Base-by-base conservation (phyloP, 2,888 invertebrate species). In the Pyralis farinalis region DNA sequence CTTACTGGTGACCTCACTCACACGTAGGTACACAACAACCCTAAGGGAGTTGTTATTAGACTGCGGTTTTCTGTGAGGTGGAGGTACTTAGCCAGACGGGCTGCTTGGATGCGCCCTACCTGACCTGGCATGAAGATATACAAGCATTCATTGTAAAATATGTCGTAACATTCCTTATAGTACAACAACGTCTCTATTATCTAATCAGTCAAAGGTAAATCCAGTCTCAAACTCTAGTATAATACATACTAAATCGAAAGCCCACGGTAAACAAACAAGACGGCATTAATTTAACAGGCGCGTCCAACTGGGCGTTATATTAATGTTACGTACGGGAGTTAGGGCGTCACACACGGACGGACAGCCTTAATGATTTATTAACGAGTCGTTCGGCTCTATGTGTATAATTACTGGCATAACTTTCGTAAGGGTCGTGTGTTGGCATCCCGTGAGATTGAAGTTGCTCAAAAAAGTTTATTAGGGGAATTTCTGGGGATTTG, bases 311-410 rank as follows among this genome's bases (percentile, higher is more conserved):
- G 38, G 20, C 40, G 21, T 16, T 29, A 30, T 35, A 43, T 39
- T 32, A 43, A 43, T 39, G 43, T 28, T 38, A 35, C 38, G 16
- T 33, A 33, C 38, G 33, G 33, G 39, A 29, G 37, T 31, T 31
- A 32, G 41, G 35, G 25, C 8, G 32, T 21, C 36, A 32, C 41
- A 41, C 34, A 34, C 34, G 30, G 35, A 42, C 41, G 35, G 39
- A 39, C 47, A 30, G 41, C 28, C 44, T 37, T 47, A 47, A 44
- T 48, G 44, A 48, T 48, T 48, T 48, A 45, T 48, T 47, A 47
- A 44, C 34, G 37, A 42, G 39, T 33, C n/a, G 27, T 37, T 37
- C 38, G 37, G 3, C 12, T 38, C 8, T 34, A 29, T 31, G 27
- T 46, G 41, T 33, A 40, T 37, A 42, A 44, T 40, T 47, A 44